A percentile compares a stretch with the other conserved stretches of the same genome.
Conservation (phyloP, 1,140 invertebrate genomes). For the Bombus impatiens region DNA sequence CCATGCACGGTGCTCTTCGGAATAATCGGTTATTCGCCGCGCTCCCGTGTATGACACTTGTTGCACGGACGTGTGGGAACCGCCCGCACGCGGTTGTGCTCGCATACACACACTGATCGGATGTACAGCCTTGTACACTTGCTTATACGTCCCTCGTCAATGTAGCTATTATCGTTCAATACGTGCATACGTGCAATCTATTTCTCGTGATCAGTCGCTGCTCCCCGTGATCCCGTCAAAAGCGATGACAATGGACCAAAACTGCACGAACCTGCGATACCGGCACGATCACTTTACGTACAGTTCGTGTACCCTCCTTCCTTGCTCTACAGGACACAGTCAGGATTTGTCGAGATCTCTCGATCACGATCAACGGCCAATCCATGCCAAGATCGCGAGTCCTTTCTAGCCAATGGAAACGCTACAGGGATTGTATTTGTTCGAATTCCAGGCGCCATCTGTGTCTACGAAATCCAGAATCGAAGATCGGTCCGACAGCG, state of each 20-base stretch:
- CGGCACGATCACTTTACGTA: conserved; percentile 31
- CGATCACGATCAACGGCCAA: conserved; percentile 40
- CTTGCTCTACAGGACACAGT: neutral
- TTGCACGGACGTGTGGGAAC: conserved; percentile 78
- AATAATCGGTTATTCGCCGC: conserved; percentile 18
- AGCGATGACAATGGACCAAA: conserved; percentile 39
- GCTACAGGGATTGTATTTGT: neutral
- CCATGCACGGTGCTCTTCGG: conserved; percentile 47
- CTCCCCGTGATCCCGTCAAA: conserved; percentile 35
- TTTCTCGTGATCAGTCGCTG: neutral
- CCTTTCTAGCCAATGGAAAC: conserved; percentile 2
- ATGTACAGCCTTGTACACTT: conserved; percentile 24
- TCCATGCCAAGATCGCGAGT: neutral
- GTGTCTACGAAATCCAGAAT: neutral
- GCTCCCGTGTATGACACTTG: conserved; percentile 75
- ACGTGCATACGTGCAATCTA: conserved; percentile 18
- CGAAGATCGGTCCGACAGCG: neutral
- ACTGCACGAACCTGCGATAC: conserved; percentile 20
- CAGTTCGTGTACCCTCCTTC: neutral
- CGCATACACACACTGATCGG: conserved; percentile 53
- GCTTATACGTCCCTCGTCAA: neutral
- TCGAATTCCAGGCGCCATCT: conserved; percentile 23
- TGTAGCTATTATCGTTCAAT: conserved; percentile 22
- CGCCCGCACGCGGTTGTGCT: conserved; percentile 74
- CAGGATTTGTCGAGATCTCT: conserved; percentile 31